Evolutionary conservation across 2,113 vertebrate species (phyloP), one percentile per base, ranked within the genome.

Genomic region (Eubucco bourcierii): DNA sequence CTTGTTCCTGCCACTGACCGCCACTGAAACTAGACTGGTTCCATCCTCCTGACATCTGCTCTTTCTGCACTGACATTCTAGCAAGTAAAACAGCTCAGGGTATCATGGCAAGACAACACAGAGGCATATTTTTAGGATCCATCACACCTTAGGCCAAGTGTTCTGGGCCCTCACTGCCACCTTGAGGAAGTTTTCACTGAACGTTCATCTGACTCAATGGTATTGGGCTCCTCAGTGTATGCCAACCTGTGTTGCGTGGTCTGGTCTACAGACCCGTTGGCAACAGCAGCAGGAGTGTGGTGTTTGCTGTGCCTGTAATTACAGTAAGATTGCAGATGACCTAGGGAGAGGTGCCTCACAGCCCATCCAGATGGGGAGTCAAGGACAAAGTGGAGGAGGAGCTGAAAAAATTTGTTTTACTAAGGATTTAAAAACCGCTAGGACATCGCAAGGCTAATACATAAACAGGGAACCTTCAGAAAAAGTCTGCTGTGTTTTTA

Each of bases 141-240:
- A 7, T 41, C 21, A 20, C 47, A 59, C 63, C 60, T 73, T 60
- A 84, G 34, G 37, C 27, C 90, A 73, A 37, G 63, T 71, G 52
- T 76, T 89, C 88, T 82, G 86, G 60, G 74, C 52, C 92, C 87
- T 87, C 84, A 71, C 84, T 94, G 81, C 87, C 78, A 83, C 76
- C 72, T 88, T 88, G 89, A 94, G 75, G 87, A 85, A 83, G 76
- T 93, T 90, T 81, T 58, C 64, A 89, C 23, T 17, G 41, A 52
- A 56, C 3, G 2, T 50, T 87, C 14, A 4, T 41, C 64, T 29
- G 33, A 58, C 5, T n/a, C 4, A 11, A 21, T 0, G 0, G 19
- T 80, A 16, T 13, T 0, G 0, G 55, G 29, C 55, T 83, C 18
- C n/a, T 73, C 25, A 6, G 18, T 4, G 6, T 1, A 8, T 2